phyloP scores from a whole-genome alignment of 2,888 invertebrate genomes.

The Protodeltote pygarga region DNA sequence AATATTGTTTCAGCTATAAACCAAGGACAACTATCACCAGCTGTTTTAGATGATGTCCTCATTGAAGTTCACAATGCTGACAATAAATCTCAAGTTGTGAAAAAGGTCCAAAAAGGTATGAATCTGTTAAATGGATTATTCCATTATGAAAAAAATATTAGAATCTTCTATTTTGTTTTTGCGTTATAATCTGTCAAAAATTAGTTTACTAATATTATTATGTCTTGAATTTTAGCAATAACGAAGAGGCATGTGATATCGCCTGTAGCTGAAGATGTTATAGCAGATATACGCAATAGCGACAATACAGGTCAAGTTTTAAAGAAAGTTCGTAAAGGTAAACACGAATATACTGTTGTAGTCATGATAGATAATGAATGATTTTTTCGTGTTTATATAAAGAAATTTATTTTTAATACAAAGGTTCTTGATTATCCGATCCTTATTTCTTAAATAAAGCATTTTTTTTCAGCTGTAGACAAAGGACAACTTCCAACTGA shows the following conservation, averaged over 20 bases:
- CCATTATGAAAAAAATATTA: neutral
- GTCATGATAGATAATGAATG: no score
- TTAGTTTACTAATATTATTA: no score
- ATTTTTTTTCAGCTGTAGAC: constrained; percentile 14
- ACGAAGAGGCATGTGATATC: neutral
- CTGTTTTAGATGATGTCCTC: neutral
- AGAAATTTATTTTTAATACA: no score
- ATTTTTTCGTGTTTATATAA: no score
- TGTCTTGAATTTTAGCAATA: neutral
- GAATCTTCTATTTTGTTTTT: no score
- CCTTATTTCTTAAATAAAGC: neutral
- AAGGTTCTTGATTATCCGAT: no score
- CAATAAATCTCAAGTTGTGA: neutral
- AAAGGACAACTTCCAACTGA: constrained; percentile 20
- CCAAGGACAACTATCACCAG: neutral
- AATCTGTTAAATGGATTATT: no score
- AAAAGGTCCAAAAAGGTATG: constrained; percentile 3
- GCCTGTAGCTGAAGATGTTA: neutral
- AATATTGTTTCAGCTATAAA: neutral
- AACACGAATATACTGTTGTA: no score
- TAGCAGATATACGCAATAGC: neutral
- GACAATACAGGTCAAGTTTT: neutral
- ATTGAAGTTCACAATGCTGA: neutral
- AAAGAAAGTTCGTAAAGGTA: constrained; percentile 1
- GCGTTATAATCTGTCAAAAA: no score